Base-by-base conservation (phyloP, 2,113 vertebrate species). In the Willisornis vidua region DNA sequence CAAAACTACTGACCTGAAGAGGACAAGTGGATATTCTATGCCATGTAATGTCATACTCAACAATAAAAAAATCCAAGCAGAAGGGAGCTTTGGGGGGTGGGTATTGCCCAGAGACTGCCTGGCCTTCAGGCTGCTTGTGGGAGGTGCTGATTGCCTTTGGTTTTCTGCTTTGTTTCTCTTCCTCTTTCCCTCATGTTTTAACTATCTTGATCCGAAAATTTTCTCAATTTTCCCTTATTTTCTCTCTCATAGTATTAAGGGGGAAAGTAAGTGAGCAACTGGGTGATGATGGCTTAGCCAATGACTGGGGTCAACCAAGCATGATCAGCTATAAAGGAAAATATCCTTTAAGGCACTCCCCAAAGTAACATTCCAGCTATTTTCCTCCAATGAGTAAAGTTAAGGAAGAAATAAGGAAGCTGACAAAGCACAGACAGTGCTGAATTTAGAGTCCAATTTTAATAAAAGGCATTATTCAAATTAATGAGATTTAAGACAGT, bases 401-500 rank as follows among this genome's bases (percentile, higher is more conserved):
- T 33, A 81, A 77, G 28, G 29, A n/a, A 92, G 57, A 93, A 85
- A 66, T 45, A 54, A 91, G 68, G 70, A 87, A 65, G 24, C 19
- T 75, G 94, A 48, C 7, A 2, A 35, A 43, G 54, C 31, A 61
- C 10, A 4, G 23, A 80, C 6, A 74, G 58, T 2, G 8, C 65
- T 76, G 62, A 67, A 95, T 90, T 88, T 81, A 85, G 80, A 90
- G 46, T 58, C 35, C 18, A 43, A 74, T 91, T 95, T 93, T 85
- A 89, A 85, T 52, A 58, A 93, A 87, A 90, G 41, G n/a, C 37
- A 94, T 93, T 92, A 95, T 78, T 92, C 70, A 96, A 73, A 88
- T 83, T 91, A 96, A 95, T 91, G 70, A 82, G 79, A 92, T 72
- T 90, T 89, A 84, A 89, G 79, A 88, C 82, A 91, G 66, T 63